Base-by-base conservation (phyloP, 2,797 vertebrate genomes). In the Lepilemur septentrionalis region DNA sequence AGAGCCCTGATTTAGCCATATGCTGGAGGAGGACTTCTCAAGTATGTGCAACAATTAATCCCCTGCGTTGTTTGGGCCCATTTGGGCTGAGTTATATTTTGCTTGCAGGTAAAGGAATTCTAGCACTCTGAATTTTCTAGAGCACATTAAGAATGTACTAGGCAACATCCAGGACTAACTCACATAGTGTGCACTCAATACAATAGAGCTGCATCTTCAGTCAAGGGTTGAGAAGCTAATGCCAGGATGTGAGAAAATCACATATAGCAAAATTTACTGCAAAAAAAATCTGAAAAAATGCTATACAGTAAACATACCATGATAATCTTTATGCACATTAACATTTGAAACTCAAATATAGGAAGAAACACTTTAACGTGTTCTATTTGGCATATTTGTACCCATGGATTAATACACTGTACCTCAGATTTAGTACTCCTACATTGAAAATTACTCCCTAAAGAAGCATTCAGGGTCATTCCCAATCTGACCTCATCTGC, bases 1-100 rank as follows among this genome's bases (percentile, higher is more conserved):
- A 67, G 23, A 52, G 9, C 38, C 48, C 32, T 78, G n/a, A 72
- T 1, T n/a, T 20, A 80, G 63, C 59, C 46, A 38, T 10, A 35
- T 5, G 61, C 12, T 35, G 32, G 72, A 65, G 17, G 52, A 55
- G 11, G 5, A 52, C 50, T 87, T 63, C 59, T 91, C 65, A 88
- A 43, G 61, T 78, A 65, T 2, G 0, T 52, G 55, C 2, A 43
- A 25, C 78, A 41, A 57, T 90, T 61, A 78, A 65, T 67, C 38
- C 15, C 30, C 50, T 63, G 38, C 30, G 69, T 6, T 80, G 28
- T 72, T 67, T 28, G 70, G 81, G 48, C 22, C 41, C 85, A 41
- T 55, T 30, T 78, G 52, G 63, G 25, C 41, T 79, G 32, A 52
- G 50, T 84, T 95, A 91, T 91, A n/a, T 89, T 67, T 96, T 61